Percentiles rank a stretch among this genome's conserved stretches.
phyloP scores from a whole-genome alignment of 2,888 invertebrate species.

The Lasioglossum marginatum region DNA sequence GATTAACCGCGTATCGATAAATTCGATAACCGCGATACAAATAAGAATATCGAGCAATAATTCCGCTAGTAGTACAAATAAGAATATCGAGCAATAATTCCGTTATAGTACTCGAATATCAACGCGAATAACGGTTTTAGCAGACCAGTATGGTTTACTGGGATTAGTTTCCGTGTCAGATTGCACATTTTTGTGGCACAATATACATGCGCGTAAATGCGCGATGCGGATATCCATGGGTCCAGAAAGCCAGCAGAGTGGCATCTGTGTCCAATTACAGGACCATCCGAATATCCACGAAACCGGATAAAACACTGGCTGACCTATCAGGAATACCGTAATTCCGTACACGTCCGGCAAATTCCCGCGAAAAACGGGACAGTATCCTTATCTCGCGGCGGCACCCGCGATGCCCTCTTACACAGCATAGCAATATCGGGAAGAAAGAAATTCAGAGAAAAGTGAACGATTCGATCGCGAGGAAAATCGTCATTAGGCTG shows the following conservation, averaged over 20 bases:
- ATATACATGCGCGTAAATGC: neutral
- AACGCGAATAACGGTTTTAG: neutral
- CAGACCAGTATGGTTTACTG: neutral
- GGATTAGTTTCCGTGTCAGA: neutral
- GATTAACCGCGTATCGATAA: neutral
- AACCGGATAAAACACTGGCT: slow-evolving; percentile 46
- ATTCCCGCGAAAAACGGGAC: slow-evolving; percentile 17
- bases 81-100: neutral
- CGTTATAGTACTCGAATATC: neutral
- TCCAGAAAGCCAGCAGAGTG: slow-evolving; percentile 22
- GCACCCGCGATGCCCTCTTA: neutral
- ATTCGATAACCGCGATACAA: neutral
- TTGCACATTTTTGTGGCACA: neutral
- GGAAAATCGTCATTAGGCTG: no score
- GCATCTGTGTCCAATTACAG: slow-evolving; percentile 56
- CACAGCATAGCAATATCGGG: no score
- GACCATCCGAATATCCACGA: slow-evolving; percentile 51
- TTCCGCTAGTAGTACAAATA: no score
- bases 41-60: no score
- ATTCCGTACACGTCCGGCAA: slow-evolving; percentile 24
- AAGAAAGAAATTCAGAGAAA: no score
- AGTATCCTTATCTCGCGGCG: neutral
- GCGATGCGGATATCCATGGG: slow-evolving; percentile 4
- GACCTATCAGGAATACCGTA: slow-evolving; percentile 48
- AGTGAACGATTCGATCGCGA: no score